Percentiles rank a stretch among this genome's conserved stretches.
phyloP scores from a whole-genome alignment of 1,140 invertebrate species.

The Glossosoma conforme region DNA sequence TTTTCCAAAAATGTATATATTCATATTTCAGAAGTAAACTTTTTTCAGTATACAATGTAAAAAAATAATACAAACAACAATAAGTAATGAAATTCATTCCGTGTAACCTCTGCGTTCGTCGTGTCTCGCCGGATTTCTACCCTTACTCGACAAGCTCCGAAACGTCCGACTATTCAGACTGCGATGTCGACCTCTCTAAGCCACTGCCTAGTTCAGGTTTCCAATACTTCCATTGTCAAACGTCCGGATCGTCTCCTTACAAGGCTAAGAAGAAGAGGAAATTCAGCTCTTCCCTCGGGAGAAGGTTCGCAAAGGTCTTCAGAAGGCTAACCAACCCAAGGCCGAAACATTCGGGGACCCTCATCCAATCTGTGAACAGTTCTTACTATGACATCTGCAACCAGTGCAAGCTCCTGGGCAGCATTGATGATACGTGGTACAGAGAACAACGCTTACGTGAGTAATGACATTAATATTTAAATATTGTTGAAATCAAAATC shows the following conservation, averaged over 20 bases:
- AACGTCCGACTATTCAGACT: slow-evolving; percentile 41
- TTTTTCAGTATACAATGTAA: not conserved
- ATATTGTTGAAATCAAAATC: too few relatives aligned
- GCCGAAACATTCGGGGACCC: slow-evolving; percentile 12
- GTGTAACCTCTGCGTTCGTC: slow-evolving; percentile 21
- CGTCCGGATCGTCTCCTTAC: too few relatives aligned
- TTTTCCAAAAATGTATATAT: too few relatives aligned
- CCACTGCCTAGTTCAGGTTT: too few relatives aligned
- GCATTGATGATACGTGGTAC: slow-evolving; percentile 12
- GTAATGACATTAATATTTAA: too few relatives aligned
- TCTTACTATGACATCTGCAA: slow-evolving; percentile 23
- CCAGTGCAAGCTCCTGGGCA: slow-evolving; percentile 17
- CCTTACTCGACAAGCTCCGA: slow-evolving; percentile 45
- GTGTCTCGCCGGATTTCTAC: slow-evolving; percentile 41
- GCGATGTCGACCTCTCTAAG: slow-evolving; percentile 39
- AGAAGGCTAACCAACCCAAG: slow-evolving; percentile 13
- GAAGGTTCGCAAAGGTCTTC: slow-evolving; percentile 27
- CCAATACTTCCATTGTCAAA: too few relatives aligned
- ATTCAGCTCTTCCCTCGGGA: slow-evolving; percentile 17
- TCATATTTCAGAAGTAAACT: too few relatives aligned
- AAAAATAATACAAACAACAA: too few relatives aligned
- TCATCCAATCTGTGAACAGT: slow-evolving; percentile 5
- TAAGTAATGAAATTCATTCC: slow-evolving; percentile 29
- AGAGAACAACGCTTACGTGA: too few relatives aligned
- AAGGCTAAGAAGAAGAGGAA: slow-evolving; percentile 17